phyloP scores from a whole-genome alignment of 1,140 invertebrate species.

The Aphis gossypii region DNA sequence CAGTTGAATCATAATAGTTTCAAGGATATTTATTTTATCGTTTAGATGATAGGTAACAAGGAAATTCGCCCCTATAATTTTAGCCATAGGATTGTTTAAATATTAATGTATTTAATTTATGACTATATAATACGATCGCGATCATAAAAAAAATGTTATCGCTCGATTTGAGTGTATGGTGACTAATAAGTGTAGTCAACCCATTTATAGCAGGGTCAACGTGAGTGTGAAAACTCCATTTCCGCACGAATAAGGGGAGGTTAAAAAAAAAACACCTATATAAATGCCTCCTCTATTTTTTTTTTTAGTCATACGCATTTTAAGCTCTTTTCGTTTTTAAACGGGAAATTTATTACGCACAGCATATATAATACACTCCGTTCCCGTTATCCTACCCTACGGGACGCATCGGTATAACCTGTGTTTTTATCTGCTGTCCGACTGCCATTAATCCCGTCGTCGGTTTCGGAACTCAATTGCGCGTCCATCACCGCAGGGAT shows the following conservation, averaged over 20 bases:
- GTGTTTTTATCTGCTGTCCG: conserved; percentile 33
- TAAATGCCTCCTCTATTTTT: neutral
- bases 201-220: neutral
- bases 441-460: conserved; percentile 39
- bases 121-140: neutral
- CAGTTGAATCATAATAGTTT: neutral
- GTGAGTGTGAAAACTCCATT: conserved; percentile 10
- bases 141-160: neutral
- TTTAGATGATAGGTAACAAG: no score
- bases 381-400: neutral
- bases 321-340: conserved; percentile 37
- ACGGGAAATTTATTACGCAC: conserved; percentile 31
- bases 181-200: neutral
- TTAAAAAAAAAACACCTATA: neutral
- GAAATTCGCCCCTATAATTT: no score
- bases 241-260: neutral
- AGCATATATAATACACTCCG: neutral
- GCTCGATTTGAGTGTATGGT: neutral
- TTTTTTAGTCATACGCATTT: neutral
- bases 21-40: neutral
- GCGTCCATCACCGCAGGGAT: neutral
- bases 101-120: neutral
- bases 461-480: conserved; percentile 11
- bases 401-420: neutral
- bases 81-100: no score